A percentile compares a stretch with the other conserved stretches of the same genome.
phyloP scores from a whole-genome alignment of 2,888 invertebrate genomes.

The Campoplex capitator region DNA sequence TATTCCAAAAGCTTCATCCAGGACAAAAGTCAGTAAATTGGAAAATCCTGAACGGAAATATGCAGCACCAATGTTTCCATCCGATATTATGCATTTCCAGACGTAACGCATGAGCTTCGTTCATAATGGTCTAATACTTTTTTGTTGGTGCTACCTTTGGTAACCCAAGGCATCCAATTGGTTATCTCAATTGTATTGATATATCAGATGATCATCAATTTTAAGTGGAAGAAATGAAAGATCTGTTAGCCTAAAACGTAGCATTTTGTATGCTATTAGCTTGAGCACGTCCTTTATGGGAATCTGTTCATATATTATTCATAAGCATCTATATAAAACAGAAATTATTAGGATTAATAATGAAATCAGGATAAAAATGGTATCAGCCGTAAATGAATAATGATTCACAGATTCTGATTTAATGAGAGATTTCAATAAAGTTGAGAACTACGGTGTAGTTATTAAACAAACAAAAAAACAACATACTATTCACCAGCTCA shows the following conservation, averaged over 20 bases:
- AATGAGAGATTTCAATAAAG: not conserved
- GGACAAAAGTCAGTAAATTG: not conserved
- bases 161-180: not conserved
- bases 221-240: too few relatives aligned
- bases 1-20: conserved; percentile 3
- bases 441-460: not conserved
- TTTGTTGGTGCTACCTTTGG: not conserved
- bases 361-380: not conserved
- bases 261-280: too few relatives aligned
- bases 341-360: too few relatives aligned
- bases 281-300: too few relatives aligned
- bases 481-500: not conserved
- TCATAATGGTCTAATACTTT: not conserved
- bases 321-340: too few relatives aligned
- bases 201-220: not conserved
- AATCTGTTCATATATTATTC: too few relatives aligned
- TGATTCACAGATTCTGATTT: not conserved
- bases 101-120: not conserved
- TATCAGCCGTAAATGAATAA: not conserved
- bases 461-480: not conserved
- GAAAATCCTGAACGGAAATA: not conserved
- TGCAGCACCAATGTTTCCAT: not conserved
- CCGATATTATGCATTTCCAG: not conserved
- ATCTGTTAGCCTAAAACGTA: not conserved
- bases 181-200: not conserved